Conservation (phyloP, 2,888 invertebrate species). For the Tanytarsus gracilentus region DNA sequence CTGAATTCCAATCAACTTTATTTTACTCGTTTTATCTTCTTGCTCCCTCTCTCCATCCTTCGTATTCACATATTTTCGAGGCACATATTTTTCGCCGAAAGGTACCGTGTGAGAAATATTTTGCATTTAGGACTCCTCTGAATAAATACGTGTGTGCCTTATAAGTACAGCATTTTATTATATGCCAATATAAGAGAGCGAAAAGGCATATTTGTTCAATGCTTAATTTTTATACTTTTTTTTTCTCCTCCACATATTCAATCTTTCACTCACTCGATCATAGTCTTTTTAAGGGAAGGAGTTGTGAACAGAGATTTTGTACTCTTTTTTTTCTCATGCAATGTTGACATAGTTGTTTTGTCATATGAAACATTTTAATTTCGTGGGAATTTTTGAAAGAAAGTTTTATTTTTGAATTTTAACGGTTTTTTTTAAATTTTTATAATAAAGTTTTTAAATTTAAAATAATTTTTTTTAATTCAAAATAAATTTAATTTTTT, state of each 20-base stretch:
- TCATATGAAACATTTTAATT: too few species aligned
- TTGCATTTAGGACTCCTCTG: slow-evolving; percentile 27
- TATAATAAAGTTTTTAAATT: too few species aligned
- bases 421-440: too few species aligned
- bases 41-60: background rate
- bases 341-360: too few species aligned
- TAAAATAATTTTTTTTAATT: too few species aligned
- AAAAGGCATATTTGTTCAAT: slow-evolving; percentile 28
- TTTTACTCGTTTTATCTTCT: slow-evolving; percentile 25
- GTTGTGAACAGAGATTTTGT: background rate
- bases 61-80: slow-evolving; percentile 27
- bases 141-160: slow-evolving; percentile 18
- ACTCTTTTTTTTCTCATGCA: background rate
- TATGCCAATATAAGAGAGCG: too few species aligned
- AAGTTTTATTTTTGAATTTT: too few species aligned
- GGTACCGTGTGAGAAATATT: slow-evolving; percentile 29
- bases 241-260: background rate
- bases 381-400: too few species aligned
- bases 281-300: slow-evolving; percentile 17
- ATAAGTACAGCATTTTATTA: slow-evolving; percentile 27
- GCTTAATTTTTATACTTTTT: slow-evolving; percentile 22
- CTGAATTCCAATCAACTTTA: slow-evolving; percentile 28
- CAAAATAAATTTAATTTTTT: too few species aligned
- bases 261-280: slow-evolving; percentile 13
- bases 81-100: too few species aligned